Base-by-base conservation (phyloP, 2,797 vertebrate genomes). In the Serranus cabrilla region DNA sequence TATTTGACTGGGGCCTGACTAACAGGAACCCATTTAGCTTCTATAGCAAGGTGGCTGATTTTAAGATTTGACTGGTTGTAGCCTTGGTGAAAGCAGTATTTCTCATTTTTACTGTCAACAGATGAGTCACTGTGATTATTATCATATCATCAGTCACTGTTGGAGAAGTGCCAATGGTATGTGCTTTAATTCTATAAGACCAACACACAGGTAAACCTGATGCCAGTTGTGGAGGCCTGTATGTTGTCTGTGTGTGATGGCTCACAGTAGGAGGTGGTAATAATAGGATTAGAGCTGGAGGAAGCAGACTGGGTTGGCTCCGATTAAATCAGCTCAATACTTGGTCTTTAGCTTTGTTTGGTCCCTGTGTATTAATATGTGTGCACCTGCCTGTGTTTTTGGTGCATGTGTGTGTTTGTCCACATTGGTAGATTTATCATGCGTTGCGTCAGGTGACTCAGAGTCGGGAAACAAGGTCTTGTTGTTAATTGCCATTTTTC, bases 281-380 rank as follows among this genome's bases (percentile, higher is more conserved):
- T 92, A 88, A 89, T 79, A 56, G 83, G 85, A 90, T 90, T 90
- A 92, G 60, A 52, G 73, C 76, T 76, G 66, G 59, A 85, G 80
- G 81, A 82, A 82, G 59, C 80, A 82, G 84, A 86, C 76, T 85
- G 83, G 80, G 83, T 85, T 83, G 78, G 43, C 71, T 84, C 57
- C 81, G 92, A 90, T 91, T 86, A 87, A 79, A 90, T 88, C 62
- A 62, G 64, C 23, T 27, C 79, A 77, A 7, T 71, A 71, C 60
- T 75, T 74, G 71, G 46, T 82, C 76, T 87, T 83, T 55, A 75
- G 74, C 74, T 76, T 57, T 82, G 45, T 78, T 77, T 89, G 71
- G 68, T 52, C 40, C 37, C 9, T 46, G 56, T 78, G 47, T 74
- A 43, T 67, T 57, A 75, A 13, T 62, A 21, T 71, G 71, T 74